Evolutionary conservation across 2,888 invertebrate genomes (phyloP), one percentile per base, ranked within the genome.

Genomic region (Theodoxus fluviatilis): DNA sequence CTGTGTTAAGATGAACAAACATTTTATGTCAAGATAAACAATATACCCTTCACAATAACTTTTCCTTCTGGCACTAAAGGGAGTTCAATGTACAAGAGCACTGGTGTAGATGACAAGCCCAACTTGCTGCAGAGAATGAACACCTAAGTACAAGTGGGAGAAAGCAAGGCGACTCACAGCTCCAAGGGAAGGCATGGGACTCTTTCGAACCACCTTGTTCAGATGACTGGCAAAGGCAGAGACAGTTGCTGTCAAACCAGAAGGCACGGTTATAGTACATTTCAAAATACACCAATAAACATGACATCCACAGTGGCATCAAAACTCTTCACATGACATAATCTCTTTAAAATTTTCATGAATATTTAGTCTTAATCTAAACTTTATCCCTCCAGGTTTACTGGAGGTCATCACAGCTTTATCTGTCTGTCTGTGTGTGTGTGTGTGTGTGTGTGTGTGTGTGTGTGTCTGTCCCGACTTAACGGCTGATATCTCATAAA

Each of bases 81-180:
- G n/a, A n/a, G n/a, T n/a, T n/a, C n/a, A n/a, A n/a, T n/a, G n/a
- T n/a, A n/a, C n/a, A n/a, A n/a, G n/a, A n/a, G n/a, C n/a, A n/a
- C n/a, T n/a, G n/a, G n/a, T n/a, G n/a, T n/a, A n/a, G n/a, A n/a
- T n/a, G n/a, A n/a, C n/a, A n/a, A n/a, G n/a, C n/a, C n/a, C n/a
- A n/a, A n/a, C n/a, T n/a, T n/a, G n/a, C n/a, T n/a, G n/a, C n/a
- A n/a, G n/a, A n/a, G n/a, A n/a, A n/a, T n/a, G n/a, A n/a, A n/a
- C n/a, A n/a, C n/a, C n/a, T n/a, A n/a, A n/a, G n/a, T n/a, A n/a
- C n/a, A n/a, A n/a, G n/a, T n/a, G n/a, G n/a, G n/a, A n/a, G n/a
- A n/a, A n/a, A n/a, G n/a, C n/a, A n/a, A n/a, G n/a, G n/a, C n/a
- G 73, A 90, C 93, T 92, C 90, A 96, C 96, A 74, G 98, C 98